Conservation (phyloP, 2,797 vertebrate genomes). For the Arvicola amphibius region DNA sequence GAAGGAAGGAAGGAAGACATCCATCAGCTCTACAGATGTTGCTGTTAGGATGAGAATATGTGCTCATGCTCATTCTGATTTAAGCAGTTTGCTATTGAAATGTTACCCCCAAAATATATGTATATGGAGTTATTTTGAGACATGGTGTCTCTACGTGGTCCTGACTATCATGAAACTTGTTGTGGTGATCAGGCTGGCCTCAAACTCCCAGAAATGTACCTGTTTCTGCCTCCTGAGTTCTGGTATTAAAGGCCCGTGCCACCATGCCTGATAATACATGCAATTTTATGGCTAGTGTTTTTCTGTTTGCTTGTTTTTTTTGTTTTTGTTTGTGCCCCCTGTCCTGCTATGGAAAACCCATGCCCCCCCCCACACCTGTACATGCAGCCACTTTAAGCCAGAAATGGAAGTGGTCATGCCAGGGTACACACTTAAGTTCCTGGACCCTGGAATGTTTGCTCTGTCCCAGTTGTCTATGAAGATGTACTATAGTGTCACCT, state of each 20-base stretch:
- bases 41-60: neutral
- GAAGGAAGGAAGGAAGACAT: too few relatives aligned
- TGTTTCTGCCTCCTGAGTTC: neutral
- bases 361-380: neutral
- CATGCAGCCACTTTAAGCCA: rapidly evolving
- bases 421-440: neutral
- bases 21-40: neutral
- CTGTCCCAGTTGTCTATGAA: neutral
- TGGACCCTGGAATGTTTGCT: neutral
- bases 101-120: neutral
- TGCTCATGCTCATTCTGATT: neutral
- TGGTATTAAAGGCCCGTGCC: neutral
- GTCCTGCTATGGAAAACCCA: neutral
- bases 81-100: neutral
- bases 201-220: neutral
- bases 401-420: neutral
- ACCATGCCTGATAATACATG: neutral
- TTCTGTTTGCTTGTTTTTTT: neutral
- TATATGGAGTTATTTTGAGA: neutral
- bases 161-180: neutral
- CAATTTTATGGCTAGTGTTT: neutral
- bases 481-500: neutral
- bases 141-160: neutral
- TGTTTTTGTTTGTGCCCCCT: neutral
- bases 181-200: neutral